Percentiles rank a stretch among this genome's conserved stretches.
These are phyloP conservation scores for Spodoptera litura DNA, from an alignment of 1,140 invertebrate genomes.

Conservation along the genomic window DNA sequence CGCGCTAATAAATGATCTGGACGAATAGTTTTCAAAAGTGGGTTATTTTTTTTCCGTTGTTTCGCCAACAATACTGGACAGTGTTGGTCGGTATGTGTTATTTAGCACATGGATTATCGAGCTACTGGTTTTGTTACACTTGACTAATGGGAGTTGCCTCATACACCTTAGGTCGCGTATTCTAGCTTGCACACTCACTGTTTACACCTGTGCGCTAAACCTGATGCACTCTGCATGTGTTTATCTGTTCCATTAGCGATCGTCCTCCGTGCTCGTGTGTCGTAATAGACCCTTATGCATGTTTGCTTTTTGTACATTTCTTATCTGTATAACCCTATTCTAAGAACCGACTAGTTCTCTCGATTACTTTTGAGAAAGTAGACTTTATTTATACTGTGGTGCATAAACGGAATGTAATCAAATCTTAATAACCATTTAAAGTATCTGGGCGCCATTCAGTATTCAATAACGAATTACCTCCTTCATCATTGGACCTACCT, in stretches of 20 bases:
- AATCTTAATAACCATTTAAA: conserved; percentile 8
- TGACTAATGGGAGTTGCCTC: conserved; percentile 35
- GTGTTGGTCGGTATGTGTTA: conserved; percentile 12
- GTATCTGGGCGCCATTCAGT: not conserved
- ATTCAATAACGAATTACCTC: conserved; percentile 6
- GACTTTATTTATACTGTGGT: conserved; percentile 20
- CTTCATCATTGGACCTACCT: not conserved
- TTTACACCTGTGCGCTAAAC: conserved; percentile 41
- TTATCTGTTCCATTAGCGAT: conserved; percentile 48
- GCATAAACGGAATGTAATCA: conserved; percentile 5
- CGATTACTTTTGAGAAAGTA: conserved; percentile 19
- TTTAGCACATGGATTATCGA: conserved; percentile 41
- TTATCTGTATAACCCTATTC: conserved; percentile 16
- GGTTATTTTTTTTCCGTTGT: conserved; percentile 34
- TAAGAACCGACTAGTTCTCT: conserved; percentile 14
- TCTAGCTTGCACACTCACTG: conserved; percentile 32
- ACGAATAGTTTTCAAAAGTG: conserved; percentile 28
- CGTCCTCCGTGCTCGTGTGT: conserved; percentile 21
- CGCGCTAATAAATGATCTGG: conserved; percentile 10
- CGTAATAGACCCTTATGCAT: conserved; percentile 39
- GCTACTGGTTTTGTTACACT: conserved; percentile 40
- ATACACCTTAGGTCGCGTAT: conserved; percentile 40
- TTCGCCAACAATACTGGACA: conserved; percentile 23
- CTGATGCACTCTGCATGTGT: conserved; percentile 25
- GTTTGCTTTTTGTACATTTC: conserved; percentile 42